Evolutionary conservation across 2,888 invertebrate species (phyloP), one percentile per base, ranked within the genome.

Genomic region (Bellardia bayeri): DNA sequence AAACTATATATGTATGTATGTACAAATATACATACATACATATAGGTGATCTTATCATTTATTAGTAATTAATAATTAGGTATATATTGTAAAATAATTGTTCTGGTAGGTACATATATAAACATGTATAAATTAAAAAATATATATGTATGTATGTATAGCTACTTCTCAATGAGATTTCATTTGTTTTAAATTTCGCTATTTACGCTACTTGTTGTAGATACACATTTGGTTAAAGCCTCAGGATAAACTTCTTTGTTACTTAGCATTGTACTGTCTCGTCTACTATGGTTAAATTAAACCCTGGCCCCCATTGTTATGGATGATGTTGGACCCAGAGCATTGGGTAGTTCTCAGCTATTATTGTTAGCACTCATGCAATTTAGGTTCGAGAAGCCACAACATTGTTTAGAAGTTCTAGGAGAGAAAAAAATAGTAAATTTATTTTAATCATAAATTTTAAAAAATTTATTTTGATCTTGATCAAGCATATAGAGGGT

Each of bases 291-390:
- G 7, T 42, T 23, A 23, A 56, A 61, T 11, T 37, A 63, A n/a
- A 63, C 37, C n/a, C 63, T 63, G 63, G 40, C 63, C 37, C 40
- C 63, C 63, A 63, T 37, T 37, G 33, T 7, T 8, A 63, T 63
- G n/a, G 63, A 63, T 1, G 63, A 63, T 40, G 63, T 1, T n/a
- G 63, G 37, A 63, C 37, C 63, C 8, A 49, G 49, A 68, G 49
- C 8, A n/a, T 68, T 23, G 5, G 30, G 14, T 49, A 49, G 49
- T 14, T 68, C 68, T 68, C 49, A 68, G 49, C 68, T 68, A 14
- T 33, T 49, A 30, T 49, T 68, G 49, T 51, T 51, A 6, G 30
- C 42, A 13, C 7, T 49, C 30, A 49, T 13, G 14, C 68, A 68
- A 13, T 45, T 42, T 2, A 30, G 45, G 49, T 4, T 33, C 33